Evolutionary conservation across 2,888 invertebrate genomes (phyloP).

Genomic region (Trichacis sp.): DNA sequence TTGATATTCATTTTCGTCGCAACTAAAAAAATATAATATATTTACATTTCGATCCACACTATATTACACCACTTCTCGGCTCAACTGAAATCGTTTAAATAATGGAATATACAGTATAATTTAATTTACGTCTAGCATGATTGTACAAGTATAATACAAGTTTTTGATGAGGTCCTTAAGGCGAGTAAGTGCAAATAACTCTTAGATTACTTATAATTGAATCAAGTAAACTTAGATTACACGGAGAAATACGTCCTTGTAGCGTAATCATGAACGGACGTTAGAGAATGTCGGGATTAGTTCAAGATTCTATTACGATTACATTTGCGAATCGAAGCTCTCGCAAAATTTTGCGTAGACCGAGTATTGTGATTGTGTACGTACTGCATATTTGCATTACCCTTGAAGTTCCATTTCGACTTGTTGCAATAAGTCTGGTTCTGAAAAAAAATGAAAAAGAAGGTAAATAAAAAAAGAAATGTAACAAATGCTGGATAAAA

Average conservation of each 20-base stretch:
- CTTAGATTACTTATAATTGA: conserved; percentile 41
- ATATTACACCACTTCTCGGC: background rate
- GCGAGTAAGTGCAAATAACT: conserved; percentile 36
- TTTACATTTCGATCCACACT: conserved; percentile 29
- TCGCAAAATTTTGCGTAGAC: conserved; percentile 7
- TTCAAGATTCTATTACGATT: conserved; percentile 16
- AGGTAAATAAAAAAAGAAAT: background rate
- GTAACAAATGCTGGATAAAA: too few relatives aligned
- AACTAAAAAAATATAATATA: conserved; percentile 39
- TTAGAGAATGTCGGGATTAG: conserved; percentile 26
- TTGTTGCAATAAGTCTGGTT: conserved; percentile 64
- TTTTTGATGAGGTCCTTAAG: conserved; percentile 27
- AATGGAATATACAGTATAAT: conserved; percentile 10
- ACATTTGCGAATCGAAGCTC: conserved; percentile 14
- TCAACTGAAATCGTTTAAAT: background rate
- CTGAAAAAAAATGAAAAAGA: conserved; percentile 54
- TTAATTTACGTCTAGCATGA: conserved; percentile 11
- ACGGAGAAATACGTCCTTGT: conserved; percentile 25
- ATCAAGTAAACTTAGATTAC: conserved; percentile 40
- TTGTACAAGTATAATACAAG: conserved; percentile 40
- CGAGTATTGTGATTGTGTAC: conserved; percentile 13
- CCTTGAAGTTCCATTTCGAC: conserved; percentile 61
- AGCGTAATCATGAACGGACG: conserved; percentile 19
- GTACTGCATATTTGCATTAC: conserved; percentile 23
- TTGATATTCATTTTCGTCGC: conserved; percentile 21